phyloP scores from a whole-genome alignment of 2,113 vertebrate genomes.

The Aplodontia rufa region DNA sequence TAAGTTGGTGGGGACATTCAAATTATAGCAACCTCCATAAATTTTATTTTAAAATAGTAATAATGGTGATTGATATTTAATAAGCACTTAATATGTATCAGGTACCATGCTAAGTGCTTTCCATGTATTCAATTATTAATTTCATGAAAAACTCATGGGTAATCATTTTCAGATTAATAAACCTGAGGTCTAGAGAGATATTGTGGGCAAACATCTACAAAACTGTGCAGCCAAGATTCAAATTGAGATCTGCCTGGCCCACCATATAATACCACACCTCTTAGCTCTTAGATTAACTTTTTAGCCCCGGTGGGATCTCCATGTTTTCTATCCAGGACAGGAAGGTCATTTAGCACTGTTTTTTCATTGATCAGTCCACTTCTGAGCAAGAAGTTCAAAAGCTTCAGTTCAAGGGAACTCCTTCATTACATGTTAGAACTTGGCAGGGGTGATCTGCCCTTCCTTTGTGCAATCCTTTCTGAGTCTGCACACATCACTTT shows the following conservation, averaged over 20 bases:
- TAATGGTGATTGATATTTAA: neutral
- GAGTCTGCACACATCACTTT: neutral
- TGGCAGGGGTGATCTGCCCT: neutral
- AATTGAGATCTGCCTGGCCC: neutral
- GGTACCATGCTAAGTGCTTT: neutral
- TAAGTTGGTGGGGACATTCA: neutral
- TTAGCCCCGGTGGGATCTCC: neutral
- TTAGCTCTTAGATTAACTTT: neutral
- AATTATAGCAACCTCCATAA: neutral
- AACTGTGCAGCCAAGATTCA: neutral
- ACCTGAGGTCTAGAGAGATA: neutral
- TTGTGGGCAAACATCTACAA: neutral
- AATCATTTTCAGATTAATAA: neutral
- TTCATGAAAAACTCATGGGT: neutral
- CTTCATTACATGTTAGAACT: neutral
- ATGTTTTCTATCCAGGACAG: neutral
- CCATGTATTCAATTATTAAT: neutral
- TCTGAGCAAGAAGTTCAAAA: neutral
- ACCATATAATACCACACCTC: neutral
- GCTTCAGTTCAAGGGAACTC: neutral
- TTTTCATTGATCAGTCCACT: neutral
- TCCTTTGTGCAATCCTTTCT: neutral
- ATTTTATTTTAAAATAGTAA: neutral
- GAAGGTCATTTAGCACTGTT: neutral
- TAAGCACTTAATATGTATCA: neutral